Percentiles rank a stretch among this genome's conserved stretches.
Conservation (phyloP, 2,113 vertebrate genomes). For the Platichthys stellatus region DNA sequence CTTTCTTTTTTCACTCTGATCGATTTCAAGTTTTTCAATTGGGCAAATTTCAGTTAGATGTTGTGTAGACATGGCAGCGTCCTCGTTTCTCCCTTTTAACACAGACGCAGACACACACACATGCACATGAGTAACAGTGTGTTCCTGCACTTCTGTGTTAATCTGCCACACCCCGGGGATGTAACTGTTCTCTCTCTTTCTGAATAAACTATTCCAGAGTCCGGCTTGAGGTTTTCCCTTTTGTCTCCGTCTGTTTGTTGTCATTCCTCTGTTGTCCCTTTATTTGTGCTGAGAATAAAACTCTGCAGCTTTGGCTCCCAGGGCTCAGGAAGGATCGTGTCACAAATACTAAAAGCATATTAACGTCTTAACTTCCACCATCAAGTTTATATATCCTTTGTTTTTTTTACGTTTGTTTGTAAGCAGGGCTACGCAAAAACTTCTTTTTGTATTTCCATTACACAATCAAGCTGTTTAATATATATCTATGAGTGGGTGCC, state of each 20-base stretch:
- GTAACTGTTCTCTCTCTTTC: slow-evolving; percentile 38
- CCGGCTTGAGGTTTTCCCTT: slow-evolving; percentile 37
- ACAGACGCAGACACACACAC: slow-evolving; percentile 2
- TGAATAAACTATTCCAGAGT: slow-evolving; percentile 38
- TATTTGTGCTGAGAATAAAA: slow-evolving; percentile 37
- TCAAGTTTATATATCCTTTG: too few relatives aligned
- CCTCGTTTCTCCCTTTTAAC: slow-evolving; percentile 30
- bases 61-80: background rate
- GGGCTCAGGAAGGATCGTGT: slow-evolving; percentile 3
- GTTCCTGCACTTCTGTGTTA: slow-evolving; percentile 38
- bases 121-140: slow-evolving; percentile 10
- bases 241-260: slow-evolving; percentile 44
- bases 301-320: background rate
- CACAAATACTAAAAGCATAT: slow-evolving; percentile 4
- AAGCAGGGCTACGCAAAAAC: too few relatives aligned
- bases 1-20: slow-evolving; percentile 1
- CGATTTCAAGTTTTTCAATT: too few relatives aligned
- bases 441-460: too few relatives aligned
- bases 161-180: slow-evolving; percentile 43
- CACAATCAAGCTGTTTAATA: too few relatives aligned
- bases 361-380: background rate
- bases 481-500: too few relatives aligned
- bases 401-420: too few relatives aligned
- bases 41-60: background rate
- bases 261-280: slow-evolving; percentile 31